These are phyloP conservation scores for Myotis planiceps DNA, from an alignment of 2,797 vertebrate species.

Conservation along the genomic window DNA sequence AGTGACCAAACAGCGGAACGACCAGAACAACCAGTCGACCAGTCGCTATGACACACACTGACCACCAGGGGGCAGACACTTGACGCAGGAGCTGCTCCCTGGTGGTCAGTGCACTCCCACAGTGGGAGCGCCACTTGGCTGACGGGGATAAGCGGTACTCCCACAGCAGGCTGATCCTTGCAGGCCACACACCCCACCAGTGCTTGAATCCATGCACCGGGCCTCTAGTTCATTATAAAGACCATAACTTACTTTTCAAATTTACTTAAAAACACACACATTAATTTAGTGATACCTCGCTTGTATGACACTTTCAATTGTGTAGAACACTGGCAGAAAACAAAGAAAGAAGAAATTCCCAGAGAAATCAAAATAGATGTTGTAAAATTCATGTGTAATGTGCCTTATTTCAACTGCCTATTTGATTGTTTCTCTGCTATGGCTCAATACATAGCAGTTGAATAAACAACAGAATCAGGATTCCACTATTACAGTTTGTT, in stretches of 20 bases:
- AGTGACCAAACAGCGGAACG: no score
- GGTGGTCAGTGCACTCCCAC: no score
- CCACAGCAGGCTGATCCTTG: no score
- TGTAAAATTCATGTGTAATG: neutral
- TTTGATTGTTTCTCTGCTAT: neutral
- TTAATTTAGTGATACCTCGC: neutral
- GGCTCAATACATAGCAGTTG: neutral
- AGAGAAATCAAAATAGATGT: conserved; percentile 16
- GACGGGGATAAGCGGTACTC: no score
- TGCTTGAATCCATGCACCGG: no score
- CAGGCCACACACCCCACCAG: no score
- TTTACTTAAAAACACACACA: neutral
- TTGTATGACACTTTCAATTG: neutral
- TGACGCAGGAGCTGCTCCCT: no score
- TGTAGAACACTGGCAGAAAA: neutral
- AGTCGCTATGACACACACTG: no score
- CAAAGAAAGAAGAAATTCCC: conserved; percentile 1
- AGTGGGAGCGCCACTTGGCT: no score
- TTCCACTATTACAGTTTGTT: neutral
- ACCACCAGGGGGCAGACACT: no score
- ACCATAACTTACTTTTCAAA: neutral
- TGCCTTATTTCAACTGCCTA: neutral
- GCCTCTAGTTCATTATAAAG: neutral
- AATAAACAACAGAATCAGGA: neutral
- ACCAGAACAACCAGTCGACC: no score